phyloP scores from a whole-genome alignment of 2,113 vertebrate genomes.

The Paramisgurnus dabryanus region DNA sequence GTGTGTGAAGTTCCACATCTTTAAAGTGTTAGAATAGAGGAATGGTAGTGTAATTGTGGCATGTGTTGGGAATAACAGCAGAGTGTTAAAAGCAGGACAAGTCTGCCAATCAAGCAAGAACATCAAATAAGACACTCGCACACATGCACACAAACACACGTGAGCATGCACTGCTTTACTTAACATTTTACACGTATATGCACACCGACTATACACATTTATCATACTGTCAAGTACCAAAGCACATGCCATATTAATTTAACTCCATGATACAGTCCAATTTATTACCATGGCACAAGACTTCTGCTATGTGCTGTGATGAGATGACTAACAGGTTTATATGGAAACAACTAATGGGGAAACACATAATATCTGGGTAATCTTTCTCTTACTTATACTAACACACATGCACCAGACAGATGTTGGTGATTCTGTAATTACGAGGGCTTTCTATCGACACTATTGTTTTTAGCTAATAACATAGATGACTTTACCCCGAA shows the following conservation, averaged over 20 bases:
- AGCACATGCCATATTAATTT: not conserved
- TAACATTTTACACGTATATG: conserved; percentile 16
- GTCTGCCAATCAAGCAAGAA: conserved; percentile 28
- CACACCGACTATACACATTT: conserved; percentile 11
- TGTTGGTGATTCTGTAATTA: too few species aligned
- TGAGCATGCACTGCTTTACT: not conserved
- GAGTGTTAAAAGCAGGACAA: conserved; percentile 31
- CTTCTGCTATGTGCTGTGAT: not conserved
- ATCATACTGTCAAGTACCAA: conserved; percentile 8
- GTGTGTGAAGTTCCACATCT: conserved; percentile 48
- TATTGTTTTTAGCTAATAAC: too few species aligned
- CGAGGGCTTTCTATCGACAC: too few species aligned
- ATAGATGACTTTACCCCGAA: too few species aligned
- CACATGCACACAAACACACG: conserved; percentile 5
- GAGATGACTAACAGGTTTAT: not conserved
- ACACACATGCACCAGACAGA: not conserved
- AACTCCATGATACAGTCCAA: conserved; percentile 3
- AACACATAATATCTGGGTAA: not conserved
- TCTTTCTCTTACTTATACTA: not conserved
- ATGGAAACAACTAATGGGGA: conserved; percentile 4
- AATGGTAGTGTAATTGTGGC: conserved; percentile 41
- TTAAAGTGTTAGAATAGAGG: conserved; percentile 54
- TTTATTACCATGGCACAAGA: not conserved
- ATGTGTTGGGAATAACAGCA: conserved; percentile 36
- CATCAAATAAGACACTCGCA: conserved; percentile 25